A percentile compares a stretch with the other conserved stretches of the same genome.
phyloP scores from a whole-genome alignment of 2,797 vertebrate species.

The Chromobotia macracanthus region DNA sequence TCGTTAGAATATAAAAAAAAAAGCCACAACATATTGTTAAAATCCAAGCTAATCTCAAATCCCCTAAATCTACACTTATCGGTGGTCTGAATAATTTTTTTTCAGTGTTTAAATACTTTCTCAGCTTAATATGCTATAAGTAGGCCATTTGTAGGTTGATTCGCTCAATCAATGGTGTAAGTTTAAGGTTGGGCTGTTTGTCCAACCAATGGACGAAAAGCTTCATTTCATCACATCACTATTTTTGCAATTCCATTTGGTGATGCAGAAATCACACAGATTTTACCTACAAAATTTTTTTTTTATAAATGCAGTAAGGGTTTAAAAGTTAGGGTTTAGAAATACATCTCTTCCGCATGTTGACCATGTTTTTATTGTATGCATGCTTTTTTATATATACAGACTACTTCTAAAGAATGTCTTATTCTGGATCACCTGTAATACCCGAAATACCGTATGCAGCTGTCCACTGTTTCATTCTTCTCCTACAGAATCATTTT shows the following conservation, averaged over 20 bases:
- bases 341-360: not conserved
- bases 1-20: conserved; percentile 13
- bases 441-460: conserved; percentile 9
- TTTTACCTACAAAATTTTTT: no score
- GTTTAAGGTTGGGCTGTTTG: no score
- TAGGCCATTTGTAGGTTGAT: no score
- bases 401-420: conserved; percentile 24
- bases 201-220: no score
- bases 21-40: conserved; percentile 3
- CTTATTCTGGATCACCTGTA: conserved; percentile 22
- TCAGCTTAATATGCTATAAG: no score
- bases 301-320: no score
- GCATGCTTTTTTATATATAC: not conserved
- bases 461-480: conserved; percentile 9
- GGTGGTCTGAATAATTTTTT: no score
- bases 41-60: not conserved
- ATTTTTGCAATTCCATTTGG: no score
- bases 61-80: not conserved
- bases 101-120: no score
- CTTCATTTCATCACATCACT: no score
- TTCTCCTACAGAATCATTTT: conserved; percentile 27
- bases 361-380: not conserved
- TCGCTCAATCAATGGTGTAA: no score
- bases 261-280: no score
- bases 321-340: not conserved